Evolutionary conservation across 2,113 vertebrate genomes (phyloP).

Genomic region (Microcebus lehilahytsara): DNA sequence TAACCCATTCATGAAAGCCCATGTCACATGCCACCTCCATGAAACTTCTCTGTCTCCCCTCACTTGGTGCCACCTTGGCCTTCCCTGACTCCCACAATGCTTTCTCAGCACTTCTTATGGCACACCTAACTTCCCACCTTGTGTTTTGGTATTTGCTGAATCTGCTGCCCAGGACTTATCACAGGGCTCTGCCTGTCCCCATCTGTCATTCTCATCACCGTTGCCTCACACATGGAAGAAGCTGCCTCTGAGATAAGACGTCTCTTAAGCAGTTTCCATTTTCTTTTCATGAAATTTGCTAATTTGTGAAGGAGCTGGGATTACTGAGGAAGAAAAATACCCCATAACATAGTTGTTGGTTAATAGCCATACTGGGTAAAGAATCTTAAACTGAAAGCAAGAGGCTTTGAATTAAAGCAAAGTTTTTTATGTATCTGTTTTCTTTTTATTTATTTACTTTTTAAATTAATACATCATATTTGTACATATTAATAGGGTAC

Average conservation of each 20-base stretch:
- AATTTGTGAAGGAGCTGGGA: neutral
- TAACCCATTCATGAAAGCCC: neutral
- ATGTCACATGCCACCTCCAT: neutral
- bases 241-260: neutral
- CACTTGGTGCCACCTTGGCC: neutral
- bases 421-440: neutral
- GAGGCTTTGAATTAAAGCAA: neutral
- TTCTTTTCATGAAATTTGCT: neutral
- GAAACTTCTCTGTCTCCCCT: neutral
- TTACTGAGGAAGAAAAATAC: neutral
- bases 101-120: neutral
- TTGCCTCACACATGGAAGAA: neutral
- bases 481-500: neutral
- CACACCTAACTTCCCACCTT: neutral
- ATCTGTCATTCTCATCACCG: neutral
- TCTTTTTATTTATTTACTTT: neutral
- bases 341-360: neutral
- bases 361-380: neutral
- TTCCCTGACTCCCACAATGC: neutral
- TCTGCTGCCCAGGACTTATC: neutral
- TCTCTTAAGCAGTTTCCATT: neutral
- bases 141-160: neutral
- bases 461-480: neutral
- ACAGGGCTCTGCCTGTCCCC: neutral
- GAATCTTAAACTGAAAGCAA: conserved; percentile 6